phyloP scores from a whole-genome alignment of 2,797 vertebrate genomes.

The Ctenosaura bakeri region DNA sequence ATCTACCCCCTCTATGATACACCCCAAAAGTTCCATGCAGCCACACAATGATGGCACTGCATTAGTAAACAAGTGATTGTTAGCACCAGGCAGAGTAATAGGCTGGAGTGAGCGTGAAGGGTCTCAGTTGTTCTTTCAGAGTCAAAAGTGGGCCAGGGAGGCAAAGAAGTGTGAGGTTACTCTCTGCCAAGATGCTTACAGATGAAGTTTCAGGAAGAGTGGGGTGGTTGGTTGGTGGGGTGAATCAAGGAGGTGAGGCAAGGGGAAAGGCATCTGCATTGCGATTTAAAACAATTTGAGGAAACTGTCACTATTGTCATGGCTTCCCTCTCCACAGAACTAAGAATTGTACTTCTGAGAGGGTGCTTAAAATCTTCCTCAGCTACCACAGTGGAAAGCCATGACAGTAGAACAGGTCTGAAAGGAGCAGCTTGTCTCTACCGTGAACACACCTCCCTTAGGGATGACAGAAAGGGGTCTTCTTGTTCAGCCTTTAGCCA shows the following conservation, averaged over 20 bases:
- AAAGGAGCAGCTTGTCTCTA: not conserved
- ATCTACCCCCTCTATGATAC: not conserved
- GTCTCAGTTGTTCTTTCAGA: not conserved
- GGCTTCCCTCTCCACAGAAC: not conserved
- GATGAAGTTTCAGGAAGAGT: not conserved
- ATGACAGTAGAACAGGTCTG: not conserved
- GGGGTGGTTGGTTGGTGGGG: too few relatives aligned
- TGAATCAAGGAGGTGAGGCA: not conserved
- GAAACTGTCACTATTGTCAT: too few relatives aligned
- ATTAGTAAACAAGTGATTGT: not conserved
- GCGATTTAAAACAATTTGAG: not conserved
- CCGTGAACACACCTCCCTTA: not conserved
- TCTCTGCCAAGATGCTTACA: not conserved
- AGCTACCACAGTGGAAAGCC: not conserved
- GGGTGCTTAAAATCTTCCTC: not conserved
- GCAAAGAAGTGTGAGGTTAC: not conserved
- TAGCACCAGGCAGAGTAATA: not conserved
- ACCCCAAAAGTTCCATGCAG: not conserved
- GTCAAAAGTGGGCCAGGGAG: not conserved
- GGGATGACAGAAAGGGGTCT: not conserved
- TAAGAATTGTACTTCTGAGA: not conserved
- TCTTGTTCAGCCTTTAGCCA: not conserved
- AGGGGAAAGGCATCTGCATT: not conserved
- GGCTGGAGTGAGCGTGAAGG: not conserved
- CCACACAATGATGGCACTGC: not conserved